Conservation (phyloP, 2,113 vertebrate genomes). For the Cyprinodon tularosa region DNA sequence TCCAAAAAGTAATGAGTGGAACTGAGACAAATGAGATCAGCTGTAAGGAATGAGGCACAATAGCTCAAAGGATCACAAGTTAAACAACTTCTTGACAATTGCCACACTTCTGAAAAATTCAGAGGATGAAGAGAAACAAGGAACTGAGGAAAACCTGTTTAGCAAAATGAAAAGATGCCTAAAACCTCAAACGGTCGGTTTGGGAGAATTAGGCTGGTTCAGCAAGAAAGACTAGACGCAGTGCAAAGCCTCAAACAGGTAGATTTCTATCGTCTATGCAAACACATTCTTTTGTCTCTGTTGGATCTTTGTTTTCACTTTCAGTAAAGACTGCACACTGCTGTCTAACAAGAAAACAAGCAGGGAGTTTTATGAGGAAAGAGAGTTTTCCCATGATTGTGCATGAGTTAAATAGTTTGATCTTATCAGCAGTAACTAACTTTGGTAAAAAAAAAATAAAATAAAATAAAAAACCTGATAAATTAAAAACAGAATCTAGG, state of each 20-base stretch:
- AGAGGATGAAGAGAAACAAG: neutral
- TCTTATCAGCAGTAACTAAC: neutral
- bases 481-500: neutral
- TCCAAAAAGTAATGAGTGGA: neutral
- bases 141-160: constrained; percentile 8
- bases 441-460: neutral
- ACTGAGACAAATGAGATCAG: constrained; percentile 3
- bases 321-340: neutral
- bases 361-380: neutral
- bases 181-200: constrained; percentile 9
- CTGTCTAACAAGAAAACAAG: neutral
- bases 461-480: neutral
- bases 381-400: neutral
- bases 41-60: neutral
- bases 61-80: neutral
- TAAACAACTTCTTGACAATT: neutral
- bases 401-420: neutral
- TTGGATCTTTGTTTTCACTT: neutral
- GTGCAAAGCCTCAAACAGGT: constrained; percentile 6
- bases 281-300: constrained; percentile 16
- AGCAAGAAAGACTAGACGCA: constrained; percentile 31
- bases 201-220: constrained; percentile 29
- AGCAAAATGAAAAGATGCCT: neutral
- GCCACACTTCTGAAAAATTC: neutral
- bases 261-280: neutral